phyloP scores from a whole-genome alignment of 2,797 vertebrate genomes.

The Acanthis flammea region DNA sequence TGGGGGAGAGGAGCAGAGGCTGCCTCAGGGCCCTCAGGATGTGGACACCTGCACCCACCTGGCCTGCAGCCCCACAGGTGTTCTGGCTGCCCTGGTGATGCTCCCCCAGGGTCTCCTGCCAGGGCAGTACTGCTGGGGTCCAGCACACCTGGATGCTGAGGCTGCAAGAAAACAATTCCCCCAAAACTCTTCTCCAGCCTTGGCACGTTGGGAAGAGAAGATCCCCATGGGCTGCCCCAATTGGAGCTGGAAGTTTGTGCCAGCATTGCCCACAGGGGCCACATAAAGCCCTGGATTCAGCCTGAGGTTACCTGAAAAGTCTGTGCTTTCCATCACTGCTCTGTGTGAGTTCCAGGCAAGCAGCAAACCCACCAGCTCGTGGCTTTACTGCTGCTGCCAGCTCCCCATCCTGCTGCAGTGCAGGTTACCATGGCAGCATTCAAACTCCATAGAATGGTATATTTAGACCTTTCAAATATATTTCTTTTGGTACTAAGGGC shows the following conservation, averaged over 20 bases:
- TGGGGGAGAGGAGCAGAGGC: not conserved
- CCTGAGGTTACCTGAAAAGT: not conserved
- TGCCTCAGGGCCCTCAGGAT: accelerated
- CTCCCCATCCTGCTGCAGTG: not conserved
- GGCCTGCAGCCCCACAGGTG: accelerated
- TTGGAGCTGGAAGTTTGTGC: not conserved
- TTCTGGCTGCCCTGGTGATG: not conserved
- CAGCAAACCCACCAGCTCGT: not conserved
- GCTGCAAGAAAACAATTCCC: not conserved
- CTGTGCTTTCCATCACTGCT: not conserved
- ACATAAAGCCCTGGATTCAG: accelerated
- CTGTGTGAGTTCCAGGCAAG: not conserved
- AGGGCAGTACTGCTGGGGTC: not conserved
- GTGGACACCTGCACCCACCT: accelerated
- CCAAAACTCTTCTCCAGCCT: not conserved
- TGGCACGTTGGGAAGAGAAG: accelerated
- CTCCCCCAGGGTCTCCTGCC: not conserved
- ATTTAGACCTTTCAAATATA: not conserved
- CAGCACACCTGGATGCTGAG: not conserved
- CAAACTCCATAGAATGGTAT: not conserved
- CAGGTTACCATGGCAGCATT: not conserved
- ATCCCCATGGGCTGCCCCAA: accelerated
- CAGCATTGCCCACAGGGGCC: accelerated
- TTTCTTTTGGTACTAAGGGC: not conserved
- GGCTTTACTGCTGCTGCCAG: not conserved